These are phyloP conservation scores for Ceratosolen fusciceps DNA, from an alignment of 1,140 invertebrate genomes.

Conservation along the genomic window DNA sequence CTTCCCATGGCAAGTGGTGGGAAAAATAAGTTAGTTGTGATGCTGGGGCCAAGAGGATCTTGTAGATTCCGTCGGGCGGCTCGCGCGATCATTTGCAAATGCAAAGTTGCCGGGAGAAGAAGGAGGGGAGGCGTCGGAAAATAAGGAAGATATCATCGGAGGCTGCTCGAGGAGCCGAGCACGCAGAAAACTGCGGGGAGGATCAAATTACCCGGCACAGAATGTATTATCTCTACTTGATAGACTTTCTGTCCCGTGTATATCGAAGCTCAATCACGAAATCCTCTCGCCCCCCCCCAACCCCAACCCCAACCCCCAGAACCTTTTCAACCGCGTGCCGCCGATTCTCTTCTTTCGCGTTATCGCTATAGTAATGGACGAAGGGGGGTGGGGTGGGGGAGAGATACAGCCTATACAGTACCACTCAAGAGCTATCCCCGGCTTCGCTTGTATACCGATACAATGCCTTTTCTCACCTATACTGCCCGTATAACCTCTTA, in stretches of 20 bases:
- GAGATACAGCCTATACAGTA: not conserved
- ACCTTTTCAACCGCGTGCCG: conserved; percentile 13
- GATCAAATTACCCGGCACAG: conserved; percentile 68
- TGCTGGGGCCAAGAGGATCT: not conserved
- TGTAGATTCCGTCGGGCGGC: not conserved
- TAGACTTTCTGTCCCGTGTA: conserved; percentile 54
- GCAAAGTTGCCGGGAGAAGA: conserved; percentile 31
- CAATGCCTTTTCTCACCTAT: too few relatives aligned
- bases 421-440: not conserved
- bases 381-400: not conserved
- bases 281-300: too few relatives aligned
- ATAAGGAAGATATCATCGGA: conserved; percentile 24
- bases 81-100: conserved; percentile 31
- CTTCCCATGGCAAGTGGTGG: not conserved
- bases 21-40: not conserved
- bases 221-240: conserved; percentile 70
- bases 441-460: too few relatives aligned
- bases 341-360: not conserved
- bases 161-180: not conserved
- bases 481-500: too few relatives aligned
- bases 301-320: too few relatives aligned
- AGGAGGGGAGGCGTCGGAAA: not conserved
- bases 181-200: conserved; percentile 26
- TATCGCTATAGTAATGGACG: too few relatives aligned
- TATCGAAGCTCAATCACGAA: conserved; percentile 44